Base-by-base conservation (phyloP, 2,888 invertebrate species). In the Ernsta delagoae region DNA sequence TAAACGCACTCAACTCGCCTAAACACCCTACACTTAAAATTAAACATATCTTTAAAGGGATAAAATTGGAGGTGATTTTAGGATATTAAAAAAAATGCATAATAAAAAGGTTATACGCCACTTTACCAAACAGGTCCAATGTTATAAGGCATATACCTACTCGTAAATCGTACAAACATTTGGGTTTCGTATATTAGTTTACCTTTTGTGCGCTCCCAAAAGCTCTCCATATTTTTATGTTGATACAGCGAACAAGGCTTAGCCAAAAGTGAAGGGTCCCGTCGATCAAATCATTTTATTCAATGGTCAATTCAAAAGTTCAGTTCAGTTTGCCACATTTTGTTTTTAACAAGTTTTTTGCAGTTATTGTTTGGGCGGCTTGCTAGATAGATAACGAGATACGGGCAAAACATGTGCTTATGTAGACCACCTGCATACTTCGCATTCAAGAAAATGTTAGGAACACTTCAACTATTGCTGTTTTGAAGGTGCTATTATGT, bases 261-360 rank as follows among this genome's bases (percentile, higher is more conserved):
- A 50, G 41, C 43, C 57, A 67, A 69, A 69, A 69, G 68, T 63
- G 68, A 69, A 69, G 68, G 69, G 69, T 69, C 63, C 63, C 63
- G 69, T 59, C 69, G 63, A 57, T 69, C 63, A 63, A 69, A 63
- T 63, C 63, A 41, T 50, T 50, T 63, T 36, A 34, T 69, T 69
- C 63, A 63, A 63, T 69, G 59, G 41, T 57, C 69, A 69, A 53
- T 69, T 59, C 63, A 69, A 63, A 69, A 63, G 59, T 59, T 63
- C 41, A 63, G 59, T 59, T 59, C 41, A 57, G 57, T 59, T 62
- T 61, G 48, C 45, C 53, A 53, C 56, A 59, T 63, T 62, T 69
- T 69, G 59, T 68, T 63, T 31, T 50, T 39, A 53, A 68, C 60
- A 50, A 59, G 63, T 69, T 69, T 69, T 63, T 61, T 61, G 31